Conservation (phyloP, 2,113 vertebrate genomes). For the Empidonax traillii region DNA sequence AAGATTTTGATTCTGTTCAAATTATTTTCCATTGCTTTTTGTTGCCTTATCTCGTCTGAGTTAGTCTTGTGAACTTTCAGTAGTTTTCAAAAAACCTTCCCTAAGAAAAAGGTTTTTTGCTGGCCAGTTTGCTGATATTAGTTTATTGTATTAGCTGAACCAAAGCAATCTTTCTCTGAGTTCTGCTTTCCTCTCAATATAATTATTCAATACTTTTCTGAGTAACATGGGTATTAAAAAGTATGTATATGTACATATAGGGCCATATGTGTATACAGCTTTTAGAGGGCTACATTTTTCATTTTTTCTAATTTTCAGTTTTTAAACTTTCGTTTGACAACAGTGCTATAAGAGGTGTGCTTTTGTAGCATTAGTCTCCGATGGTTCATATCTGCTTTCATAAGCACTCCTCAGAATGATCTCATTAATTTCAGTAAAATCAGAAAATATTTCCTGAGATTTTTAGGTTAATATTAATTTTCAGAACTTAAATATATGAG, state of each 20-base stretch:
- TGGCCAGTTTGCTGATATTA: background rate
- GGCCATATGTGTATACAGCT: background rate
- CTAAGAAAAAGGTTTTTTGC: background rate
- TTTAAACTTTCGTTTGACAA: background rate
- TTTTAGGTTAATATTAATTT: background rate
- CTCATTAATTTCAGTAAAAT: background rate
- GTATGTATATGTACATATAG: background rate
- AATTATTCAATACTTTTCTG: background rate
- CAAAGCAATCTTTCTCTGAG: background rate
- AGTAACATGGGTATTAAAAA: background rate
- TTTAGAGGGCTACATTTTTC: background rate
- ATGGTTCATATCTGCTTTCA: background rate
- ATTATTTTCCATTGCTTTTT: background rate
- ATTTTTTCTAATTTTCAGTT: background rate
- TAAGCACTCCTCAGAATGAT: background rate
- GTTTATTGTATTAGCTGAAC: background rate
- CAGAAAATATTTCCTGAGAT: background rate
- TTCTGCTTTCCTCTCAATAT: background rate
- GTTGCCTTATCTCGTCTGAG: background rate
- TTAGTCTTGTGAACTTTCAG: background rate
- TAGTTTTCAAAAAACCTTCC: background rate
- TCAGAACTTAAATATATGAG: background rate
- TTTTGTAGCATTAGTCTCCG: background rate
- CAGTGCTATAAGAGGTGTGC: background rate
- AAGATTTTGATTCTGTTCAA: background rate